Conservation (phyloP, 2,797 vertebrate genomes). For the Paramormyrops hopkinsi region DNA sequence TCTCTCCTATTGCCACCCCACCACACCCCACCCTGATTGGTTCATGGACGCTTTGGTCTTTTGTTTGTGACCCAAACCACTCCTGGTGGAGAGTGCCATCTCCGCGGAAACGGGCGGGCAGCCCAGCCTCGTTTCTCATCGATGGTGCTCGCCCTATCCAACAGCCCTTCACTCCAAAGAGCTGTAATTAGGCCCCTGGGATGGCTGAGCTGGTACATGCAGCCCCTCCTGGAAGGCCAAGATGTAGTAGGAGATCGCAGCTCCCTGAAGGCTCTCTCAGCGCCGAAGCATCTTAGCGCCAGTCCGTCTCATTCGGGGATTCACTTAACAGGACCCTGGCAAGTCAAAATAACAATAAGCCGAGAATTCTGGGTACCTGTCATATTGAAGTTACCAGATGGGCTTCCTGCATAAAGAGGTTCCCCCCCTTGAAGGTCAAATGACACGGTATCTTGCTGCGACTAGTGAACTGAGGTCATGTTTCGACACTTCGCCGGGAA, state of each 20-base stretch:
- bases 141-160: not conserved
- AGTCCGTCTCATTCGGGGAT: not conserved
- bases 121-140: not conserved
- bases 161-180: not conserved
- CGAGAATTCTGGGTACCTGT: not conserved
- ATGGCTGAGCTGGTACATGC: not conserved
- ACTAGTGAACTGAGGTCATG: not conserved
- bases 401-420: not conserved
- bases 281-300: not conserved
- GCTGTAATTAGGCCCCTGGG: not conserved
- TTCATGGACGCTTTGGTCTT: not conserved
- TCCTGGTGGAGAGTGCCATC: not conserved
- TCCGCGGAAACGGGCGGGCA: not conserved
- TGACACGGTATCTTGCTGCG: not conserved
- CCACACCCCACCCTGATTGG: not conserved
- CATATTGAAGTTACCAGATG: not conserved
- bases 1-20: too few relatives aligned
- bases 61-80: not conserved
- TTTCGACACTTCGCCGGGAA: not conserved
- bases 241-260: conserved; percentile 14
- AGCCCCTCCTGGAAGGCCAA: not conserved
- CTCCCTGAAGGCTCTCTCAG: not conserved
- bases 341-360: not conserved
- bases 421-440: not conserved
- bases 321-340: not conserved